Percentiles rank a stretch among this genome's conserved stretches.
Evolutionary conservation across 2,888 invertebrate species (phyloP).

Genomic region (Lamellibrachia columna): DNA sequence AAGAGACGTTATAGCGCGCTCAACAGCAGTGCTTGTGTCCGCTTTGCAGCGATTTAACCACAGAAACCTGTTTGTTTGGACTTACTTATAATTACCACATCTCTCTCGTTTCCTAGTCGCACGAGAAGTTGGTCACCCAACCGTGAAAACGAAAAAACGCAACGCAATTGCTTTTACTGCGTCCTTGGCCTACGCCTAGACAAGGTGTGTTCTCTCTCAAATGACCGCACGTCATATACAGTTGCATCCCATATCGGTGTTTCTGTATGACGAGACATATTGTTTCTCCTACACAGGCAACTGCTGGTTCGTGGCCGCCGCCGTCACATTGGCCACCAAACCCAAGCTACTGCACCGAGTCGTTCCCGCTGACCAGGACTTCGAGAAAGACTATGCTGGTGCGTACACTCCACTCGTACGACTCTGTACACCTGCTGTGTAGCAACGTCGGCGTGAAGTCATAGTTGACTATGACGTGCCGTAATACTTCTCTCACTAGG

Average conservation of each 20-base stretch:
- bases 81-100: neutral
- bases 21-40: too few species aligned
- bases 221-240: too few species aligned
- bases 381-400: constrained; percentile 86
- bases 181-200: too few species aligned
- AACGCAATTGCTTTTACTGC: neutral
- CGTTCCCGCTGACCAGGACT: constrained; percentile 93
- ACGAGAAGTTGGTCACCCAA: neutral
- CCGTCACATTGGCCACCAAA: constrained; percentile 87
- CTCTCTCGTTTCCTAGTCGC: neutral
- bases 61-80: too few species aligned
- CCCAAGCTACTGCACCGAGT: constrained; percentile 88
- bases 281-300: constrained; percentile 60
- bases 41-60: too few species aligned
- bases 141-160: neutral
- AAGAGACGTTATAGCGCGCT: too few species aligned
- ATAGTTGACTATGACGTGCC: neutral
- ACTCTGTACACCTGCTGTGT: too few species aligned
- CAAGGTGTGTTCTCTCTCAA: too few species aligned
- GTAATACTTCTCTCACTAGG: too few species aligned
- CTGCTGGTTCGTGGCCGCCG: constrained; percentile 94
- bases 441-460: neutral
- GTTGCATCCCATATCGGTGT: too few species aligned
- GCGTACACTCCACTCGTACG: constrained; percentile 48
- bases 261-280: neutral